A percentile compares a stretch with the other conserved stretches of the same genome.
Conservation (phyloP, 2,797 vertebrate genomes). For the Gymnothorax javanicus region DNA sequence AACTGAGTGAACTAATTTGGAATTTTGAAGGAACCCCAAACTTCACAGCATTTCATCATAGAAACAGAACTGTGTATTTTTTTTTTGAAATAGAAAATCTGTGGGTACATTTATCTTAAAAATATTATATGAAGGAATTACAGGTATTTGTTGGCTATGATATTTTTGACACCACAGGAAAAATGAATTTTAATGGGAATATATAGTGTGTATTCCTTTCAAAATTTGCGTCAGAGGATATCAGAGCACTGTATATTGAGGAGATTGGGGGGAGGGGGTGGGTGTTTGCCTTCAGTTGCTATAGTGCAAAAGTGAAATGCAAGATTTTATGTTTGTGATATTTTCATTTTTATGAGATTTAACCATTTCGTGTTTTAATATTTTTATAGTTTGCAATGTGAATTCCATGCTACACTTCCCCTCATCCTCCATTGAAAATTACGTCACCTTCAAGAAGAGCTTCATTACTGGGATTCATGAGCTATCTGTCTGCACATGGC, state of each 20-base stretch:
- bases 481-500: slow-evolving; percentile 80
- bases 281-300: background rate
- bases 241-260: too few relatives aligned
- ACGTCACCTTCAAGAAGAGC: slow-evolving; percentile 63
- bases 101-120: background rate
- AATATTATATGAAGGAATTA: background rate
- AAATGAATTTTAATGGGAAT: too few relatives aligned
- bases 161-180: too few relatives aligned
- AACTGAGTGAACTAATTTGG: background rate
- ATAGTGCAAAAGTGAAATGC: background rate
- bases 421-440: slow-evolving; percentile 60
- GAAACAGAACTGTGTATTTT: too few relatives aligned
- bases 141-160: too few relatives aligned
- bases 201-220: too few relatives aligned
- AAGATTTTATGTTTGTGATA: background rate
- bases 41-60: too few relatives aligned
- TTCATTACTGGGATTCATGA: slow-evolving; percentile 63
- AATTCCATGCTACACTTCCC: slow-evolving; percentile 75
- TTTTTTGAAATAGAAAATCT: too few relatives aligned
- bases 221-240: too few relatives aligned
- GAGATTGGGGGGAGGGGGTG: too few relatives aligned
- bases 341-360: background rate
- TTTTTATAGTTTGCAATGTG: slow-evolving; percentile 68
- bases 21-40: too few relatives aligned
- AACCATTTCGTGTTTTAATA: background rate